These are phyloP conservation scores for Coelogynopora nodosa DNA, from an alignment of 2,888 invertebrate genomes.

Conservation along the genomic window DNA sequence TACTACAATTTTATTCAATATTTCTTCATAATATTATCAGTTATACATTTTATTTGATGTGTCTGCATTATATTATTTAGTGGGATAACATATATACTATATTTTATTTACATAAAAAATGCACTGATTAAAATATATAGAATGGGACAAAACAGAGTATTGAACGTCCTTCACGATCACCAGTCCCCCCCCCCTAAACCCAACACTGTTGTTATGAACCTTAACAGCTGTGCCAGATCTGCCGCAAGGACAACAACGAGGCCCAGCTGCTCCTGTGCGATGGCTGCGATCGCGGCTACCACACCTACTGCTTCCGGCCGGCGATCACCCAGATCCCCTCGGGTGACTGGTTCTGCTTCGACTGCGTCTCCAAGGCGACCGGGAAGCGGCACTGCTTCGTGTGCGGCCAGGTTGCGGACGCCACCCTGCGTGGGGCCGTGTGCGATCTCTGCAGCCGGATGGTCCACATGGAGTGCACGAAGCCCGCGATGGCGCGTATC, in stretches of 20 bases:
- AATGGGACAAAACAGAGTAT: too few relatives aligned
- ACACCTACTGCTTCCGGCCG: constrained; percentile 91
- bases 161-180: too few relatives aligned
- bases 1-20: too few relatives aligned
- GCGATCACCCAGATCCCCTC: constrained; percentile 92
- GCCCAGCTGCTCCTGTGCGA: constrained; percentile 89
- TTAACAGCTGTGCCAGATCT: constrained; percentile 98
- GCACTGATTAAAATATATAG: too few relatives aligned
- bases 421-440: constrained; percentile 70
- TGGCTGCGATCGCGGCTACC: constrained; percentile 95
- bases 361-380: constrained; percentile 75
- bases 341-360: constrained; percentile 96
- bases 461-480: constrained; percentile 79
- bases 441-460: constrained; percentile 86
- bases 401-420: constrained; percentile 70
- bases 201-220: too few relatives aligned
- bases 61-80: too few relatives aligned
- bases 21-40: too few relatives aligned
- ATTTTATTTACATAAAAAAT: too few relatives aligned
- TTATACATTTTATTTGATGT: too few relatives aligned
- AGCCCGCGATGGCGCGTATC: constrained; percentile 34
- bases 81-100: too few relatives aligned
- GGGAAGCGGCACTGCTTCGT: constrained; percentile 88
- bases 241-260: constrained; percentile 89
- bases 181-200: too few relatives aligned